Percentiles rank a stretch among this genome's conserved stretches.
Evolutionary conservation across 2,113 vertebrate genomes (phyloP).

Genomic region (Butorides virescens): DNA sequence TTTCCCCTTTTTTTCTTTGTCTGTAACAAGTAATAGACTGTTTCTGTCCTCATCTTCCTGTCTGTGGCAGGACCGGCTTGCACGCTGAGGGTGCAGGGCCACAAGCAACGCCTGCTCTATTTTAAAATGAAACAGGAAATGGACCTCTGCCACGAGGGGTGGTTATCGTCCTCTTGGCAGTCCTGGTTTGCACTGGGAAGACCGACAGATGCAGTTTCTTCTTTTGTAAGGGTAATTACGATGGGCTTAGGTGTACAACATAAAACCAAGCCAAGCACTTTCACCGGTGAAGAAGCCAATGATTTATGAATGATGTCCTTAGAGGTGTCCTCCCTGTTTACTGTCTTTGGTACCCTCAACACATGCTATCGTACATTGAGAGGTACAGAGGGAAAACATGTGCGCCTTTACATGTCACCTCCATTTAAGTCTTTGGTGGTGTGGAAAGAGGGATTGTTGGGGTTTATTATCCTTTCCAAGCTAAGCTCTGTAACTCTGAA

Average conservation of each 20-base stretch:
- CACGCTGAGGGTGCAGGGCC: no score
- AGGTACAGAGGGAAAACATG: accelerated
- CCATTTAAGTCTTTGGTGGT: background rate
- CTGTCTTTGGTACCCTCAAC: background rate
- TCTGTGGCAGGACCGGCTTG: background rate
- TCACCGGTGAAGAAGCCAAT: background rate
- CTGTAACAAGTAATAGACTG: background rate
- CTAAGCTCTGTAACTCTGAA: background rate
- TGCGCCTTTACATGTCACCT: accelerated
- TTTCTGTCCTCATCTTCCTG: background rate
- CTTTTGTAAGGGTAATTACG: background rate
- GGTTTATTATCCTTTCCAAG: background rate
- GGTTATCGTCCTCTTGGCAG: background rate
- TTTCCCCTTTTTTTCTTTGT: background rate
- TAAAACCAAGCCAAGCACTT: background rate
- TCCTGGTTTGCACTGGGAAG: background rate
- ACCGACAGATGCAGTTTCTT: background rate
- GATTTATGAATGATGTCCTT: background rate
- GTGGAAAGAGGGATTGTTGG: background rate
- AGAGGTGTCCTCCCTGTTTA: background rate
- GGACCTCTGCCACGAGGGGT: background rate
- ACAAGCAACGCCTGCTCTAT: background rate
- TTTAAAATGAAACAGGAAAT: background rate
- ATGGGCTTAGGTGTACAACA: background rate
- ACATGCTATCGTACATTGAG: accelerated